Conservation (phyloP, 2,113 vertebrate genomes). For the Clarias magur region DNA sequence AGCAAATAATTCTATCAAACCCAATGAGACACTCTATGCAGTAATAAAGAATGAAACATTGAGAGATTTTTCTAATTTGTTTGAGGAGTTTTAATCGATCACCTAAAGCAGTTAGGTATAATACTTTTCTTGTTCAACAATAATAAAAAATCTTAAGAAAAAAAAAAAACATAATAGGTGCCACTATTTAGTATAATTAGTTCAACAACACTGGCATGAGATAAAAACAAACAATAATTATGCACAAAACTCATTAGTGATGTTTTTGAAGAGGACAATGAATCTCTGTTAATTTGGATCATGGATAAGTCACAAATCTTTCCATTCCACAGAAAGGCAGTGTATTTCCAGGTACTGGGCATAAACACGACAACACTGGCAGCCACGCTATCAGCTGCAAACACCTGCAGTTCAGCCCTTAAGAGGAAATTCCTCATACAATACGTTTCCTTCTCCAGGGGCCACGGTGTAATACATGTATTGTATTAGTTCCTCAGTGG, state of each 20-base stretch:
- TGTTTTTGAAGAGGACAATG: neutral
- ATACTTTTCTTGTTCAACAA: neutral
- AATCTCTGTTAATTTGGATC: constrained; percentile 14
- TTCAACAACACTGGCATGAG: neutral
- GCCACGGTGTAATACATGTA: constrained; percentile 28
- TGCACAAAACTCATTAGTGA: neutral
- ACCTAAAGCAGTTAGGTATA: neutral
- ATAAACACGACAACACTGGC: constrained; percentile 22
- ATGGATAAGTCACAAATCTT: neutral
- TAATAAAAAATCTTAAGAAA: neutral
- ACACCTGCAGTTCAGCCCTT: constrained; percentile 35
- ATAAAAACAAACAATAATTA: constrained; percentile 9
- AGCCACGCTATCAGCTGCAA: constrained; percentile 21
- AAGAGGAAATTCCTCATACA: constrained; percentile 30
- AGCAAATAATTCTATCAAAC: neutral
- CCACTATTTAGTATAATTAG: neutral
- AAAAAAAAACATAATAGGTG: neutral
- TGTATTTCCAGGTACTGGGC: constrained; percentile 19
- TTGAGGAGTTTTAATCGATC: neutral
- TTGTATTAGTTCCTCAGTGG: constrained; percentile 29
- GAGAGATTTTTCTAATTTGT: neutral
- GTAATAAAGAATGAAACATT: neutral
- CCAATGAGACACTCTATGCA: neutral
- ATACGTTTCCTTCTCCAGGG: constrained; percentile 16
- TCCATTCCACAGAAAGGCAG: constrained; percentile 1